Evolutionary conservation across 2,113 vertebrate genomes (phyloP).

Genomic region (Choloepus hoffmanni): DNA sequence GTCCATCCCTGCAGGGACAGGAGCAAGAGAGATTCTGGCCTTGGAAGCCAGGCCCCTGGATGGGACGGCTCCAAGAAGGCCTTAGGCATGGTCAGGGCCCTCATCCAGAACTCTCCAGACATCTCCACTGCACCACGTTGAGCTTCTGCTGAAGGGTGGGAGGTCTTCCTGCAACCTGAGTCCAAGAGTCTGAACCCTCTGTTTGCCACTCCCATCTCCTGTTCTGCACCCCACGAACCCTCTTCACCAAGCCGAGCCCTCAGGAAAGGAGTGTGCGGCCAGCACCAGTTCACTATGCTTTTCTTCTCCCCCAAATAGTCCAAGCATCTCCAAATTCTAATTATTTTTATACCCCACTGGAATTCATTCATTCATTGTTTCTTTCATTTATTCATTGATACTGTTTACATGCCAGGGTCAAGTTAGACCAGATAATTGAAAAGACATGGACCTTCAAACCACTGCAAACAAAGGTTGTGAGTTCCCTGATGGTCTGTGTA

Average conservation of each 20-base stretch:
- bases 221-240: neutral
- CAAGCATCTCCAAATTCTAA: neutral
- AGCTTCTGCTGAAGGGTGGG: neutral
- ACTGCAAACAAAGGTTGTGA: neutral
- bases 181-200: accelerated
- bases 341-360: neutral
- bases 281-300: neutral
- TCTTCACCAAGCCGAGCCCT: neutral
- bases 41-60: neutral
- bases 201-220: neutral
- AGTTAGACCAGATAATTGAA: neutral
- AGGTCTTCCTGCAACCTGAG: neutral
- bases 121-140: accelerated
- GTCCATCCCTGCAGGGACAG: accelerated
- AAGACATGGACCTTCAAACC: neutral
- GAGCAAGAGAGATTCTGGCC: neutral
- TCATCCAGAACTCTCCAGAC: neutral
- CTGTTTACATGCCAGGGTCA: neutral
- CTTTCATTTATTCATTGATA: neutral
- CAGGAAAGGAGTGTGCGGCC: neutral
- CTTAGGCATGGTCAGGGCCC: neutral
- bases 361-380: neutral
- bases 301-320: neutral
- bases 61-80: neutral
- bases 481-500: neutral